Percentiles rank a stretch among this genome's conserved stretches.
Conservation (phyloP, 2,888 invertebrate species). For the Rhamnusium bicolor region DNA sequence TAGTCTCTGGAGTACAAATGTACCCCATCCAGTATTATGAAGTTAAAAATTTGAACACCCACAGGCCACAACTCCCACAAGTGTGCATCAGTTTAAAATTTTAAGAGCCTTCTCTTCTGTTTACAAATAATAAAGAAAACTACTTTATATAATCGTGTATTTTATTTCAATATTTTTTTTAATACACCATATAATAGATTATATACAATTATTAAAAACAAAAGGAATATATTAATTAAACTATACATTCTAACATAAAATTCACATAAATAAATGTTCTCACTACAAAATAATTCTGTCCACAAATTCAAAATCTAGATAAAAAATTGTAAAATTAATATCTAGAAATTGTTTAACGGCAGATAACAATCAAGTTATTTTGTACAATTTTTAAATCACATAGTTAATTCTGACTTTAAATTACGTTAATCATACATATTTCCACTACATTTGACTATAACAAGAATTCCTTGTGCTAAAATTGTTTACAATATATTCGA, state of each 20-base stretch:
- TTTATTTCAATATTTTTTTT: constrained; percentile 37
- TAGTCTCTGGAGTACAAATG: too few relatives aligned
- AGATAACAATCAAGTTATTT: constrained; percentile 31
- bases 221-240: constrained; percentile 53
- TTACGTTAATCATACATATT: constrained; percentile 15
- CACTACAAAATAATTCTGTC: constrained; percentile 39
- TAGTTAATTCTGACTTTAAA: constrained; percentile 18
- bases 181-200: constrained; percentile 52
- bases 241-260: constrained; percentile 52
- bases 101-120: too few relatives aligned
- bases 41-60: too few relatives aligned
- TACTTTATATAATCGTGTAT: constrained; percentile 7
- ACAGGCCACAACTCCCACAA: too few relatives aligned
- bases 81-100: too few relatives aligned
- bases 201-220: constrained; percentile 56
- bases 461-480: constrained; percentile 16
- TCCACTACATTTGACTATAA: constrained; percentile 7
- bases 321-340: background rate
- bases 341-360: constrained; percentile 22
- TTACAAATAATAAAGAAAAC: background rate
- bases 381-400: constrained; percentile 30
- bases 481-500: constrained; percentile 14
- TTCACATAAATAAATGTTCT: constrained; percentile 44
- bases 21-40: too few relatives aligned
- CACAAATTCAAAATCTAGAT: constrained; percentile 24